These are phyloP conservation scores for Rugalucina vietnamica DNA, from an alignment of 2,888 invertebrate genomes.

Conservation along the genomic window DNA sequence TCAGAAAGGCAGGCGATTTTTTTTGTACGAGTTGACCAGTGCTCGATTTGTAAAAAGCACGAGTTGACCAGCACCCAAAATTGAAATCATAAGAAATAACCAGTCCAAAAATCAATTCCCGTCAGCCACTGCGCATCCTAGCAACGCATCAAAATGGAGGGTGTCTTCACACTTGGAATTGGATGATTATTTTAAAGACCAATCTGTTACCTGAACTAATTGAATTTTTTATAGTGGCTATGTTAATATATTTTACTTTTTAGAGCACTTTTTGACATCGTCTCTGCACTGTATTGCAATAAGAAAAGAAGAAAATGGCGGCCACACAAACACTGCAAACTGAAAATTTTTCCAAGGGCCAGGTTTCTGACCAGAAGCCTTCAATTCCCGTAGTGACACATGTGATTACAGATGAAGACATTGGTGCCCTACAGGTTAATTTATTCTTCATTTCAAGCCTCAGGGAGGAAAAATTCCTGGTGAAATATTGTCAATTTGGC, in stretches of 20 bases:
- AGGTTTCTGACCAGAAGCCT: constrained; percentile 51
- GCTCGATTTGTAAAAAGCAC: too few relatives aligned
- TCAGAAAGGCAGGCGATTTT: too few relatives aligned
- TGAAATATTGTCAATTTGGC: too few relatives aligned
- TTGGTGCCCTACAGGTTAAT: constrained; percentile 78
- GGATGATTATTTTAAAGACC: not conserved
- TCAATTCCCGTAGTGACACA: constrained; percentile 80
- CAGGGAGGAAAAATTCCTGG: too few relatives aligned
- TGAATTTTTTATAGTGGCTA: not conserved
- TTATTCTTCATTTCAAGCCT: too few relatives aligned
- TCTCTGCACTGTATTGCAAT: not conserved
- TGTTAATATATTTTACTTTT: not conserved
- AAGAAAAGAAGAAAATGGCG: constrained; percentile 40
- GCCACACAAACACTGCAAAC: constrained; percentile 52
- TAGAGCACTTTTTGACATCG: not conserved
- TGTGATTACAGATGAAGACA: constrained; percentile 82
- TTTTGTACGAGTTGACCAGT: too few relatives aligned
- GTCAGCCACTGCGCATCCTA: constrained; percentile 42
- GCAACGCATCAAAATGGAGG: constrained; percentile 64
- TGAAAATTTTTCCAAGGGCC: constrained; percentile 45
- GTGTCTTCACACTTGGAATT: constrained; percentile 45
- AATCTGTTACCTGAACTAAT: not conserved
- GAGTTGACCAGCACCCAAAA: too few relatives aligned
- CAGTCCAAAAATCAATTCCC: constrained; percentile 46
- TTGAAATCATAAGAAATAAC: too few relatives aligned